Percentiles rank a stretch among this genome's conserved stretches.
These are phyloP conservation scores for Argentina silus DNA, from an alignment of 2,797 vertebrate genomes.

Conservation along the genomic window DNA sequence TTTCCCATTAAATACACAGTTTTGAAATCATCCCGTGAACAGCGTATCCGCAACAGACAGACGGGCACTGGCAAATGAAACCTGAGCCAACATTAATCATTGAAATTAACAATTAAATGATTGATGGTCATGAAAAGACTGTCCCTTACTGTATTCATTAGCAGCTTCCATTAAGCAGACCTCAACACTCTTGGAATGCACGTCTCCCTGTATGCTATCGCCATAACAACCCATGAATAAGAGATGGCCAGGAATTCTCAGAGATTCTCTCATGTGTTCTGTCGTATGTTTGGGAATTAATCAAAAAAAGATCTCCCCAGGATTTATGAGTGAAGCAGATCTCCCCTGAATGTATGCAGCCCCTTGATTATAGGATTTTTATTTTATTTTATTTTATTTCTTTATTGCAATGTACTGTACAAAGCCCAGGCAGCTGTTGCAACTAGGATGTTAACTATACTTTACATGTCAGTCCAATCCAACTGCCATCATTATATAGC, in stretches of 20 bases:
- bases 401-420: neutral
- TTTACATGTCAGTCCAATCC: neutral
- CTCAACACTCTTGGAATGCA: conserved; percentile 30
- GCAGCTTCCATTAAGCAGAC: conserved; percentile 50
- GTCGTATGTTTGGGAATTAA: conserved; percentile 11
- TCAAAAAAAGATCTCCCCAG: neutral
- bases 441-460: neutral
- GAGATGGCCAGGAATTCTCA: neutral
- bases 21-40: conserved; percentile 37
- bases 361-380: neutral
- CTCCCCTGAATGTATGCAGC: too few relatives aligned
- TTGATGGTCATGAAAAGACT: conserved; percentile 57
- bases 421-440: neutral
- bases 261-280: conserved; percentile 1
- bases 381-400: neutral
- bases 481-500: neutral
- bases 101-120: conserved; percentile 62
- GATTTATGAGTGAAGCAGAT: neutral
- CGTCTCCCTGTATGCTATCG: conserved; percentile 31
- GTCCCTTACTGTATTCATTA: conserved; percentile 43
- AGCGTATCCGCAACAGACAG: conserved; percentile 43
- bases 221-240: conserved; percentile 28
- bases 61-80: conserved; percentile 44
- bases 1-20: conserved; percentile 28
- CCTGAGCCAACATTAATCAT: conserved; percentile 59